Percentiles rank a stretch among this genome's conserved stretches.
Evolutionary conservation across 2,113 vertebrate species (phyloP).

Genomic region (Pristiophorus japonicus): DNA sequence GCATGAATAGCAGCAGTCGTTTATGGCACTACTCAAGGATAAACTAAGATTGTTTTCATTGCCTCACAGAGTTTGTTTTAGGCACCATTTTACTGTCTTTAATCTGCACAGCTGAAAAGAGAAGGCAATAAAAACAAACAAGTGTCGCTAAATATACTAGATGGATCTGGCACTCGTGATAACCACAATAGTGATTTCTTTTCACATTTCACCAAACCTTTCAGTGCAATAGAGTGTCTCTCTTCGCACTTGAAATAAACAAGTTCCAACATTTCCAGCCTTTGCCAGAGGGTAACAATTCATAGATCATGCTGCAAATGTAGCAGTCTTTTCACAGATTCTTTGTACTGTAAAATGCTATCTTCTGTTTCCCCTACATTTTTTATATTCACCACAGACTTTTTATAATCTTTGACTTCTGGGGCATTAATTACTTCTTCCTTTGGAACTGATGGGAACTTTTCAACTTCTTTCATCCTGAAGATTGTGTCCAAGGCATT

Average conservation of each 20-base stretch:
- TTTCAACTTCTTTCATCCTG: constrained; percentile 56
- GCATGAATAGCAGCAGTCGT: constrained; percentile 89
- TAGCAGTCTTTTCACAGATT: constrained; percentile 77
- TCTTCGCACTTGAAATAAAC: not conserved
- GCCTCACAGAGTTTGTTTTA: not conserved
- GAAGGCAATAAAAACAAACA: not conserved
- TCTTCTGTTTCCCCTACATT: constrained; percentile 75
- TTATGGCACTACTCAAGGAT: constrained; percentile 77
- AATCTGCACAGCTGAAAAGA: too few species aligned
- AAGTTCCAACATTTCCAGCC: not conserved
- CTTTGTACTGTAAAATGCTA: constrained; percentile 71
- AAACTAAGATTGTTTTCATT: constrained; percentile 63
- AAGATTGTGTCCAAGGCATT: constrained; percentile 65
- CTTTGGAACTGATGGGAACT: constrained; percentile 43
- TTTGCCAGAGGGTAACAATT: not conserved
- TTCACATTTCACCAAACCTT: not conserved
- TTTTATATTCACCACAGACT: constrained; percentile 67
- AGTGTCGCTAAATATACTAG: not conserved
- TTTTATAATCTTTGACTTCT: constrained; percentile 70
- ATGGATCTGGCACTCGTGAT: not conserved
- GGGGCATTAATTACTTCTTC: constrained; percentile 66
- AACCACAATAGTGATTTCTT: not conserved
- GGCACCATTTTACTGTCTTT: not conserved
- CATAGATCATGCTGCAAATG: constrained; percentile 37
- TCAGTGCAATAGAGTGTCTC: not conserved